Conservation (phyloP, 2,113 vertebrate species). For the Chlorodrepanis virens region DNA sequence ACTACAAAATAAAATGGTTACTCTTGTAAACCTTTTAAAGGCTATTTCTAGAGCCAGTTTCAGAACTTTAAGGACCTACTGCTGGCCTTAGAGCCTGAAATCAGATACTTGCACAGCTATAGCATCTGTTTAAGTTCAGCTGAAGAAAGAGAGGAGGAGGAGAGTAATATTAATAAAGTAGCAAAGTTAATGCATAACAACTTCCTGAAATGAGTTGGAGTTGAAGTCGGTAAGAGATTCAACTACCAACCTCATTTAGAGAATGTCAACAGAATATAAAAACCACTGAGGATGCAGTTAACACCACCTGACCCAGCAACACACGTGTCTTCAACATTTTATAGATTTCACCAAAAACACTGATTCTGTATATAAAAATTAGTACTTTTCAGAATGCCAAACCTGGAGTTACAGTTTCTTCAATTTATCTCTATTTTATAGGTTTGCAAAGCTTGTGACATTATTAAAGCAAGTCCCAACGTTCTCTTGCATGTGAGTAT, state of each 20-base stretch:
- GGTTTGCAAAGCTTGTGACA: not conserved
- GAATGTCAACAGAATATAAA: not conserved
- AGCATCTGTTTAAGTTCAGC: not conserved
- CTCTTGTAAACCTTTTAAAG: not conserved
- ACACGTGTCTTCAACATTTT: not conserved
- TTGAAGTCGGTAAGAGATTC: not conserved
- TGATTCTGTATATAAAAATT: not conserved
- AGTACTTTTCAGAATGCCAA: not conserved
- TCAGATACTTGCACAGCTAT: not conserved
- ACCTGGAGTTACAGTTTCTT: not conserved
- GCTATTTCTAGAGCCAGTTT: not conserved
- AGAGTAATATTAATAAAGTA: not conserved
- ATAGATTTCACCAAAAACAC: not conserved
- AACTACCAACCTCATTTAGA: not conserved
- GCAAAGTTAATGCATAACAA: not conserved
- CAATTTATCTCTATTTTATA: not conserved
- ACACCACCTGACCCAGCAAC: not conserved
- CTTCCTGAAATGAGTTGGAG: not conserved
- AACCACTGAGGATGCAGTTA: not conserved
- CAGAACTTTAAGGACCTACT: not conserved
- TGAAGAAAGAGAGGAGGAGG: not conserved
- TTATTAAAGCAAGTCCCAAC: not conserved
- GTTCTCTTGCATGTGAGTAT: not conserved
- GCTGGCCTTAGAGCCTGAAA: not conserved
- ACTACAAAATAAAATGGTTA: not conserved